Percentiles rank a stretch among this genome's conserved stretches.
Evolutionary conservation across 1,140 invertebrate genomes (phyloP).

Genomic region (Cherax quadricarinatus): DNA sequence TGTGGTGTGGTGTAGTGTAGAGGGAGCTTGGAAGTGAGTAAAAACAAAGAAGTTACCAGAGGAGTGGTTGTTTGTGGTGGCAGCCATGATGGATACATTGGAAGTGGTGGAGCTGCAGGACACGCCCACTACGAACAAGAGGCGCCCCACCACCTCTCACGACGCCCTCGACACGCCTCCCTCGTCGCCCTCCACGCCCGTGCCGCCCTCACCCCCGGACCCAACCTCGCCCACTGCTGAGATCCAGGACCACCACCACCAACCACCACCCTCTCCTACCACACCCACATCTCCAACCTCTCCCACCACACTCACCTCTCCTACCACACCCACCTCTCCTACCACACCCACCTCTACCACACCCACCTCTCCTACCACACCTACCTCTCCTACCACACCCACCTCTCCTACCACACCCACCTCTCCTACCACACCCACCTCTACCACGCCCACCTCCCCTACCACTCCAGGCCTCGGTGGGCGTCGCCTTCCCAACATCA

Average conservation of each 20-base stretch:
- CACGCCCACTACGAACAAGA: background rate
- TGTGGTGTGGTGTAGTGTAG: background rate
- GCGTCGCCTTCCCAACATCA: constrained; percentile 48
- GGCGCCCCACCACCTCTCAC: background rate
- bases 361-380: background rate
- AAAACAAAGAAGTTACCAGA: too few species aligned
- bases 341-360: background rate
- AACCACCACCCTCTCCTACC: background rate
- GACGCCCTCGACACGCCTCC: constrained; percentile 40
- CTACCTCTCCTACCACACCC: background rate
- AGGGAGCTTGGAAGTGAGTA: background rate
- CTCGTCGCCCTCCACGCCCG: constrained; percentile 19
- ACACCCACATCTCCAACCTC: background rate
- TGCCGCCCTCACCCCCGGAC: constrained; percentile 37
- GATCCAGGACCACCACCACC: background rate
- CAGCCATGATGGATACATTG: background rate
- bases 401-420: constrained; percentile 4
- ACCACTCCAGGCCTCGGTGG: constrained; percentile 27
- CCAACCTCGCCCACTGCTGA: constrained; percentile 12
- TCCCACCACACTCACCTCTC: background rate
- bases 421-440: background rate
- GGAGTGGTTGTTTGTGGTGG: background rate
- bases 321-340: background rate
- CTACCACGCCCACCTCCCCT: background rate
- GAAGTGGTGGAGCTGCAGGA: constrained; percentile 31